These are phyloP conservation scores for Sympetrum striolatum DNA, from an alignment of 2,888 invertebrate species.

Conservation along the genomic window DNA sequence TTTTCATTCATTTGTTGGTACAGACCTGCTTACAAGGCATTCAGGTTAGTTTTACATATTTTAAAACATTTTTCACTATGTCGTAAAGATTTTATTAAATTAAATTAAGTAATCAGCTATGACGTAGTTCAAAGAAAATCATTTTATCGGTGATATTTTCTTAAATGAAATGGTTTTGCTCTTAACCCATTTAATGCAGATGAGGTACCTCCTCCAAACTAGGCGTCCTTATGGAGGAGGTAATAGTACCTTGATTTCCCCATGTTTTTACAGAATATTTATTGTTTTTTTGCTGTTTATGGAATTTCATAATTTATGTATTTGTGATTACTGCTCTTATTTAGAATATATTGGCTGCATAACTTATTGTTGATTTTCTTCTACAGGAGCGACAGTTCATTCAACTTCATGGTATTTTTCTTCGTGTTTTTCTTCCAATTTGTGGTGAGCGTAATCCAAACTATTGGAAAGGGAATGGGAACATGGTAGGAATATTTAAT, in stretches of 20 bases:
- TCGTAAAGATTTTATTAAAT: neutral
- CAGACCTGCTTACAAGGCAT: conserved; percentile 98
- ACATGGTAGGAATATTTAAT: conserved; percentile 75
- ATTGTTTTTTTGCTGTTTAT: too few relatives aligned
- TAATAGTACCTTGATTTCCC: too few relatives aligned
- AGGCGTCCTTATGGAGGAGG: too few relatives aligned
- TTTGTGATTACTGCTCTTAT: neutral
- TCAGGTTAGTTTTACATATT: conserved; percentile 65
- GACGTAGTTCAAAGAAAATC: too few relatives aligned
- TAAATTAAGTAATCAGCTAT: neutral
- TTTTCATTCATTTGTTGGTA: conserved; percentile 99
- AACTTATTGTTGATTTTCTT: conserved; percentile 50
- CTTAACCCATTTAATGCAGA: too few relatives aligned
- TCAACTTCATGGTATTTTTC: conserved; percentile 99
- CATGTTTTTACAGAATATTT: too few relatives aligned
- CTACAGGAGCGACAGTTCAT: conserved; percentile 92
- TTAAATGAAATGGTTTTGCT: too few relatives aligned
- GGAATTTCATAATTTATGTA: neutral
- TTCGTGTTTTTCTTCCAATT: conserved; percentile 98
- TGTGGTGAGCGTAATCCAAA: conserved; percentile 84
- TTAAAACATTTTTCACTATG: too few relatives aligned
- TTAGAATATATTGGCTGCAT: neutral
- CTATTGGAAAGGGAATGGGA: conserved; percentile 83
- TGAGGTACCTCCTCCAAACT: too few relatives aligned
- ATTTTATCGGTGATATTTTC: too few relatives aligned